Percentiles rank a stretch among this genome's conserved stretches.
phyloP scores from a whole-genome alignment of 2,888 invertebrate species.

The Drosophila barbarae region DNA sequence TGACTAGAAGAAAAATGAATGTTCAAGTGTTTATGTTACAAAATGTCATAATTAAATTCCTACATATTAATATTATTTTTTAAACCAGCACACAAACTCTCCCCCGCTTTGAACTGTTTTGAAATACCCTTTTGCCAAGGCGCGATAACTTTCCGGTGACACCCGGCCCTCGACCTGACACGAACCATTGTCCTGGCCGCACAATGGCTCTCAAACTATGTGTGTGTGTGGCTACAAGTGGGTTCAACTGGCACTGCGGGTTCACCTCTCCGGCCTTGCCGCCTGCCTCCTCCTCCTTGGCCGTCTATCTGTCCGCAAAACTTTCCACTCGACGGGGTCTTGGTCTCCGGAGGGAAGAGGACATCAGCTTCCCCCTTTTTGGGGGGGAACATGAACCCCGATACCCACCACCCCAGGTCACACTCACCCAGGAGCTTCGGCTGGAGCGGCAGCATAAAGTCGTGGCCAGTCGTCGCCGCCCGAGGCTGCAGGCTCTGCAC shows the following conservation, averaged over 20 bases:
- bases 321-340: slow-evolving; percentile 16
- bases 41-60: neutral
- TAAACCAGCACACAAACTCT: neutral
- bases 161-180: slow-evolving; percentile 16
- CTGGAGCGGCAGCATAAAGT: slow-evolving; percentile 86
- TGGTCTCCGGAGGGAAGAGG: slow-evolving; percentile 3
- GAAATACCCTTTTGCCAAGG: slow-evolving; percentile 17
- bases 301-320: slow-evolving; percentile 52
- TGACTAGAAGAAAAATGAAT: neutral
- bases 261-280: slow-evolving; percentile 16
- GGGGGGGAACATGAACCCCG: neutral
- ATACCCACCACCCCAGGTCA: slow-evolving; percentile 60
- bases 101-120: neutral
- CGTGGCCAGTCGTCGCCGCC: slow-evolving; percentile 86
- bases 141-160: slow-evolving; percentile 33
- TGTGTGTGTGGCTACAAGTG: slow-evolving; percentile 54
- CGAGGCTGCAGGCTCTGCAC: slow-evolving; percentile 84
- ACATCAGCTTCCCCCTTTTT: neutral
- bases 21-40: neutral
- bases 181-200: slow-evolving; percentile 30
- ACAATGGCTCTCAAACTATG: slow-evolving; percentile 56
- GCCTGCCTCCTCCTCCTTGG: neutral
- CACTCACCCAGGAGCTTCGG: slow-evolving; percentile 82
- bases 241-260: slow-evolving; percentile 49
- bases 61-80: too few species aligned